Percentiles rank a stretch among this genome's conserved stretches.
phyloP scores from a whole-genome alignment of 2,797 vertebrate species.

The Cossypha dichroa region DNA sequence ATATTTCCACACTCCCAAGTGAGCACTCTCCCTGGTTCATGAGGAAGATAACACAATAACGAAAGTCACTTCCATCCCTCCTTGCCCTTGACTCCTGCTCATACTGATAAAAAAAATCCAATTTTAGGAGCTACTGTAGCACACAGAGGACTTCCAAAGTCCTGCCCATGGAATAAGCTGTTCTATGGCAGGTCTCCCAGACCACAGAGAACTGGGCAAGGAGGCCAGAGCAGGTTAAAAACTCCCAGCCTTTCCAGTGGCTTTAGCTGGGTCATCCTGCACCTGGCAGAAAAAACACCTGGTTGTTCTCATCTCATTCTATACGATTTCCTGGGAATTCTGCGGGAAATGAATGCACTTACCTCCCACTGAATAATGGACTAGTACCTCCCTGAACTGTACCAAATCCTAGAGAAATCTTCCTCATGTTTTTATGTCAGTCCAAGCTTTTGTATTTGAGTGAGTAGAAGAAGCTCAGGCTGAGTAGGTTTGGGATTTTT shows the following conservation, averaged over 20 bases:
- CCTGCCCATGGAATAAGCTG: not conserved
- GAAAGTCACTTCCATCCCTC: not conserved
- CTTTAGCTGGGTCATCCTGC: not conserved
- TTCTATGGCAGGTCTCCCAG: accelerated
- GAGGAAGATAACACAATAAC: not conserved
- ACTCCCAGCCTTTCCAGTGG: not conserved
- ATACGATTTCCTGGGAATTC: not conserved
- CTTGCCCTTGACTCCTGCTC: not conserved
- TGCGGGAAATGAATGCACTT: not conserved
- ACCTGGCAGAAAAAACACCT: not conserved
- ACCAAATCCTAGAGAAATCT: not conserved
- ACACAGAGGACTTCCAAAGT: not conserved
- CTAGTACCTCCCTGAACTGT: not conserved
- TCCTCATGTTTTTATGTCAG: not conserved
- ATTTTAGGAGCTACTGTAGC: not conserved
- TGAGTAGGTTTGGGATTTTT: not conserved
- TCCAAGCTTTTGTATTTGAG: not conserved
- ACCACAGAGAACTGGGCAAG: not conserved
- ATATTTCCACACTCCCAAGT: not conserved
- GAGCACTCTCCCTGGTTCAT: not conserved
- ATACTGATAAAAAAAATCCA: not conserved
- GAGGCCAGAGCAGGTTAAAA: not conserved
- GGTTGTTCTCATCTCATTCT: not conserved
- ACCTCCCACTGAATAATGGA: not conserved
- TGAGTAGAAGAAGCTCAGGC: not conserved